These are phyloP conservation scores for Hepsetus odoe DNA, from an alignment of 2,113 vertebrate species.

Conservation along the genomic window DNA sequence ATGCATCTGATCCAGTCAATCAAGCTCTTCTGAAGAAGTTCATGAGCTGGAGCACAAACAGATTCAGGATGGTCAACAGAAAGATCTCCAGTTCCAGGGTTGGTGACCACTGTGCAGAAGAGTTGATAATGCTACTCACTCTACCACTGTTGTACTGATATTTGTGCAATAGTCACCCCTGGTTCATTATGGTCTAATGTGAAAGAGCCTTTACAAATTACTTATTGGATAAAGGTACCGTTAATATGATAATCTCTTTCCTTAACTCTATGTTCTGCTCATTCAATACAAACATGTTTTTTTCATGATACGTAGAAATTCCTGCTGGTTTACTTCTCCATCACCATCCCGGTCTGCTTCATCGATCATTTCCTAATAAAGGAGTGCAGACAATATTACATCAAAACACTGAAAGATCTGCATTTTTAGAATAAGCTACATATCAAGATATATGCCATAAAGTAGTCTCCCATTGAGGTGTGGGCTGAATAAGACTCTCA, in stretches of 20 bases:
- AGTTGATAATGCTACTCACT: neutral
- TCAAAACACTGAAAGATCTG: neutral
- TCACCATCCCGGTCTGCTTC: constrained; percentile 93
- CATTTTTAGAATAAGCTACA: neutral
- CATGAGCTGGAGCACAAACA: neutral
- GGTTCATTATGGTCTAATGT: neutral
- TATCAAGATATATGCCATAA: neutral
- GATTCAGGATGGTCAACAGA: no score
- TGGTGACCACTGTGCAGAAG: neutral
- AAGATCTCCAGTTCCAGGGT: neutral
- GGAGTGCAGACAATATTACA: constrained; percentile 2
- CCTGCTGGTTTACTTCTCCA: constrained; percentile 90
- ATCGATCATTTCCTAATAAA: constrained; percentile 90
- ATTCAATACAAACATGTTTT: constrained; percentile 90
- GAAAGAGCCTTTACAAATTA: neutral
- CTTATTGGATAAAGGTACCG: neutral
- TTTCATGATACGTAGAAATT: constrained; percentile 95
- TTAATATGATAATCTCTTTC: neutral
- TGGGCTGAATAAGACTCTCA: constrained; percentile 49
- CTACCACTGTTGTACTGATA: neutral
- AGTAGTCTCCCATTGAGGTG: neutral
- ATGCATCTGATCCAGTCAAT: no score
- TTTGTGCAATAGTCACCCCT: neutral
- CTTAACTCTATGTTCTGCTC: neutral
- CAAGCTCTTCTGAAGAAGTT: neutral